Evolutionary conservation across 2,888 invertebrate species (phyloP), one percentile per base, ranked within the genome.

Genomic region (Leptopilina drosophilae): DNA sequence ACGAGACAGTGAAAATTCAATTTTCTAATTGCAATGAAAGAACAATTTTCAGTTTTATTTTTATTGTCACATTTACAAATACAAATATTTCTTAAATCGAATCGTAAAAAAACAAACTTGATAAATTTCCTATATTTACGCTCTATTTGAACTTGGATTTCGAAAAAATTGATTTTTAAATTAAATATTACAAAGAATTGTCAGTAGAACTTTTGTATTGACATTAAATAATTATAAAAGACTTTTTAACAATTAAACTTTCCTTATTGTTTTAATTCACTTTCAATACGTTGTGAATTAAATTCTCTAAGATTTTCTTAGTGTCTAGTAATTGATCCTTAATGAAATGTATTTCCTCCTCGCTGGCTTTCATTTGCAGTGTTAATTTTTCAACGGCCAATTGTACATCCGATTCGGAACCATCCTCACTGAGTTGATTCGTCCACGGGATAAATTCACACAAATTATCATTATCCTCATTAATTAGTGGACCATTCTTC

Each of bases 261-360:
- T 3, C 9, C 14, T 15, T 42, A 42, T 42, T 42, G 8, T 42
- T 42, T 42, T 42, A 42, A 8, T 46, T 78, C 77, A 81, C n/a
- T 73, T 75, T 11, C 33, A 78, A 79, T 26, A 82, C 80, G 81
- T 82, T 86, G 0, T 85, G 77, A n/a, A 89, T 80, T 64, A 91
- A 83, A 79, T 83, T 87, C 53, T 87, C 86, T 64, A 91, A 79
- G 79, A 88, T 84, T 80, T 88, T 88, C 80, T 91, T 91, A 42
- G 88, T 89, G 77, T 87, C 85, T 49, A 87, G 78, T 12, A 91
- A 78, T 49, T 91, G 89, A 42, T 89, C 87, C 78, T 86, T 89
- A 4, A 91, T 84, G 12, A 87, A 65, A 66, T 87, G 87, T 40
- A 91, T 85, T 4, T 88, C 87, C 49, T 88, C 88, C 69, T 90